Base-by-base conservation (phyloP, 2,797 vertebrate species). In the Tinamus major region DNA sequence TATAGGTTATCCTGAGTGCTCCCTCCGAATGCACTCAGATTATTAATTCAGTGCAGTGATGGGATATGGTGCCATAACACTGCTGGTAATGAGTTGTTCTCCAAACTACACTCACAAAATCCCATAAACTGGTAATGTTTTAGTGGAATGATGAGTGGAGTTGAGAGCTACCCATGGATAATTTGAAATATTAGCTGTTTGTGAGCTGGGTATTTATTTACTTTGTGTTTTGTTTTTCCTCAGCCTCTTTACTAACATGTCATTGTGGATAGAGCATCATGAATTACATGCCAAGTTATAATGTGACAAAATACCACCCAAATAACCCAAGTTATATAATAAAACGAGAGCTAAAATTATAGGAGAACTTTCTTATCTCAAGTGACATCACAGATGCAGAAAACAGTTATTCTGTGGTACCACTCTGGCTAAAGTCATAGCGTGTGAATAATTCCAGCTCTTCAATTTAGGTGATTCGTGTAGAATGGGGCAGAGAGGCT, bases 181-280 rank as follows among this genome's bases (percentile, higher is more conserved):
- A 90, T 92, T 92, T 88, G 53, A 94, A 91, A 80, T 85, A 72
- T 87, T 85, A 56, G 80, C 89, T 87, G 80, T 80, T 71, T 81
- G 89, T 24, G 64, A 89, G 74, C 24, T 62, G 86, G 90, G 26
- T 84, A 75, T 96, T 93, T 92, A 59, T 92, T 92, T 70, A 90
- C 59, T 76, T 78, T 69, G 64, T 15, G 37, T 69, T 92, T 86
- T 70, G 48, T 3, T 72, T 74, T 58, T 35, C 76, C 53, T 35
- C 33, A 59, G 67, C 65, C 77, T 85, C 85, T 86, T 76, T 64
- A 12, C 87, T 67, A 53, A 31, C 31, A 16, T 35, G 10, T 44
- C 0, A 1, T 27, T 29, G 69, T 31, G 53, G 48, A 55, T n/a
- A 44, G 55, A 86, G 72, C 58, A 70, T 85, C 4, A 9, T 37